These are phyloP conservation scores for Strigamia maritima DNA, from an alignment of 2,888 invertebrate species.

Conservation along the genomic window DNA sequence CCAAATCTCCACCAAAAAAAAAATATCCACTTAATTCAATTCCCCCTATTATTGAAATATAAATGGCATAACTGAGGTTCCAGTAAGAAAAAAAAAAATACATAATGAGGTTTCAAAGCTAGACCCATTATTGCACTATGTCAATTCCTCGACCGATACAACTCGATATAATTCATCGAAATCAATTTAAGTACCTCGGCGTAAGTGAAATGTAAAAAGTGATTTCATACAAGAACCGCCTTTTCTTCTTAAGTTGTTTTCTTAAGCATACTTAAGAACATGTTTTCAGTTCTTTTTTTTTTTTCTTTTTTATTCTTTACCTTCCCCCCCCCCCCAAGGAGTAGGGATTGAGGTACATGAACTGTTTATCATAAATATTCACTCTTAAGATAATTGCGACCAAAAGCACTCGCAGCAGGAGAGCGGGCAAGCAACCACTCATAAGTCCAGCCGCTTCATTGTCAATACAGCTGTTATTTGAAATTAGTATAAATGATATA, in stretches of 20 bases:
- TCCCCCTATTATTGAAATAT: too few relatives aligned
- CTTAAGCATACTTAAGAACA: slow-evolving; percentile 21
- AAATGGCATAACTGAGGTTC: too few relatives aligned
- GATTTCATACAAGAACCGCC: slow-evolving; percentile 17
- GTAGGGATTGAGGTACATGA: slow-evolving; percentile 24
- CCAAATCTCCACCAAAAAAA: too few relatives aligned
- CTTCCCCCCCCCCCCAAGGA: slow-evolving; percentile 14
- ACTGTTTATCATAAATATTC: slow-evolving; percentile 26
- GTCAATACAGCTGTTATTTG: slow-evolving; percentile 27
- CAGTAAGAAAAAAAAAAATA: background rate
- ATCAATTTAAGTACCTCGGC: background rate
- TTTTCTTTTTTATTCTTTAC: background rate
- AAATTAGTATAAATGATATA: slow-evolving; percentile 23
- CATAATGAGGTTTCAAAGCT: background rate
- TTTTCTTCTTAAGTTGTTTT: slow-evolving; percentile 22
- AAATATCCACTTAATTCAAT: too few relatives aligned
- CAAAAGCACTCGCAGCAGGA: slow-evolving; percentile 22
- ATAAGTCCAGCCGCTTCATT: slow-evolving; percentile 7
- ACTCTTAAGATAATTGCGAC: slow-evolving; percentile 24
- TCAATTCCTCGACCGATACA: background rate
- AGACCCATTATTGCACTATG: too few relatives aligned
- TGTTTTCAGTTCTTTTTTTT: slow-evolving; percentile 17
- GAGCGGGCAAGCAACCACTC: slow-evolving; percentile 2
- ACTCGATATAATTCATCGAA: background rate
- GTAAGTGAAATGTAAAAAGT: slow-evolving; percentile 12